Base-by-base conservation (phyloP, 2,888 invertebrate genomes). In the Terebella lapidaria region DNA sequence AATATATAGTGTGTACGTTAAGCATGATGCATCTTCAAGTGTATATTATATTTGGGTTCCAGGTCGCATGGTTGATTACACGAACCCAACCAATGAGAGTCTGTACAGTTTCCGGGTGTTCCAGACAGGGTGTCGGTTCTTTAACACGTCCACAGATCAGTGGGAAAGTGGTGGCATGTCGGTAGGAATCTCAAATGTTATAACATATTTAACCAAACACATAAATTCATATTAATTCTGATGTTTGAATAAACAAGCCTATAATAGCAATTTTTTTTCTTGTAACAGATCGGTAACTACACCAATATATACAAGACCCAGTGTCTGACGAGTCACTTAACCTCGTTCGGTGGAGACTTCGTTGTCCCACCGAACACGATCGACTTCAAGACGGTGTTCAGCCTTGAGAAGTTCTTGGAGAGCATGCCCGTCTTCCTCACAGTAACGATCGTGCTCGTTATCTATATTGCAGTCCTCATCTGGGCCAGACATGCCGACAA, bases 351-450 rank as follows among this genome's bases (percentile, higher is more conserved):
- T 1, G 75, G 78, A 10, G 78, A 79, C 66, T 73, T 78, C 56
- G 76, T 71, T 4, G 79, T 78, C 2, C 77, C 79, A 2, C 77
- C 77, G 1, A 80, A 80, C 67, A 79, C 79, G 10, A 80, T 80
- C 56, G 77, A 80, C 71, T 80, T 80, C 67, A 72, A 63, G 57
- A 80, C 76, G 28, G 79, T 80, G 2, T 80, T 80, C 65, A 59
- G 58, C n/a, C 5, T 51, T 15, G 73, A 72, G 59, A 72, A 77
- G 58, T 72, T 79, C 28, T 70, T 69, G 35, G 79, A 79, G 61
- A 79, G 78, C 57, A 74, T 79, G 3, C 79, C 79, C 1, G 80
- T 80, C 24, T 80, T 80, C 62, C 71, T 72, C 46, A 78, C 78
- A 0, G 74, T 80, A 22, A 70, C 78, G 28, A 61, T 70, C 10